Conservation (phyloP, 2,113 vertebrate genomes). For the Rhadina sibilatrix region DNA sequence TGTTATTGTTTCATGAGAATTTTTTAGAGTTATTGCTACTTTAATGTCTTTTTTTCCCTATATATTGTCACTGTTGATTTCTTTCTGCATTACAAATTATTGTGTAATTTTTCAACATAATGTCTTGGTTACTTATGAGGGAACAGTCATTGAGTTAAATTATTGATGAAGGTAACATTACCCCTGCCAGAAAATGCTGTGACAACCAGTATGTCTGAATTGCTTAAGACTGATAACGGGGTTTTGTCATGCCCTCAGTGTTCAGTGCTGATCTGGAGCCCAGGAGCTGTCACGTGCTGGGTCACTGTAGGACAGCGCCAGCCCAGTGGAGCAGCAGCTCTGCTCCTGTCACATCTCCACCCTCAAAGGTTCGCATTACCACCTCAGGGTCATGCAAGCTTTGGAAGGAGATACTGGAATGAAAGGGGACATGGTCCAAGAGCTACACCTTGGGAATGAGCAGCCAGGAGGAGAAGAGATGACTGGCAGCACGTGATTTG, state of each 20-base stretch:
- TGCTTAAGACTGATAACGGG: background rate
- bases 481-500: fast-evolving
- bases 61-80: background rate
- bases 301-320: background rate
- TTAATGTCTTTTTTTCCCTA: background rate
- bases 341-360: background rate
- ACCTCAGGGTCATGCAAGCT: background rate
- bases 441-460: background rate
- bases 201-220: background rate
- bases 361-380: fast-evolving
- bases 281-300: background rate
- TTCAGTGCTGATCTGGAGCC: background rate
- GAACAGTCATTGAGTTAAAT: background rate
- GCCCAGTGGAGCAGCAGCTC: background rate
- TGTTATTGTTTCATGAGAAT: background rate
- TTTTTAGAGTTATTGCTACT: background rate
- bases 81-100: background rate
- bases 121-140: background rate
- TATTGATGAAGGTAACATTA: background rate
- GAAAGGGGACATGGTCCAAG: background rate
- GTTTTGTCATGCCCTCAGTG: background rate
- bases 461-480: background rate
- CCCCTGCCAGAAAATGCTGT: background rate
- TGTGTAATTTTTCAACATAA: background rate
- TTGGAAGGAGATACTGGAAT: background rate